Base-by-base conservation (phyloP, 2,797 vertebrate species). In the Nannoperca australis region DNA sequence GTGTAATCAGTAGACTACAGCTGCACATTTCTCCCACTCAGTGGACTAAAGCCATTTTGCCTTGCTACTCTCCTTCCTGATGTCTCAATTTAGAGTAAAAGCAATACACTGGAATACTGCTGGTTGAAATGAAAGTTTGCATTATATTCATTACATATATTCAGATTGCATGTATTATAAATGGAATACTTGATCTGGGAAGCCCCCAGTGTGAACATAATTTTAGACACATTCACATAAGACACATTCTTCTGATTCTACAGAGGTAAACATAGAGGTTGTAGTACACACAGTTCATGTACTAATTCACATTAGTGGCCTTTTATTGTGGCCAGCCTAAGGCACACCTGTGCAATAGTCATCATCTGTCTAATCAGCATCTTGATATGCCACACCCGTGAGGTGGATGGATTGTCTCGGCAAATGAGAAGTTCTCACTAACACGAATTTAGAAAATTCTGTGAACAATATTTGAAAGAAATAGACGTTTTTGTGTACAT, bases 1-100 rank as follows among this genome's bases (percentile, higher is more conserved):
- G 55, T 83, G 82, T 86, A 90, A 88, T 91, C 88, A 88, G 71
- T 73, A 65, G 40, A 73, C 76, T 82, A 84, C 85, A 87, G 87
- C 88, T 89, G 88, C 82, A 85, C 86, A 76, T 81, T 83, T 87
- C 86, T 89, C 85, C 86, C 84, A 84, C 87, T 85, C 82, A 72
- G 78, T 76, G 75, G 59, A 84, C 77, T 78, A 58, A 83, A 85
- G 76, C 83, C 76, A 65, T 87, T 85, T 85, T 64, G 49, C 71
- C 58, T 71, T 24, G 71, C 66, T 73, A 8, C 70, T 81, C 49
- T 81, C 40, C 40, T 58, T 50, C 22, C 72, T 87, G 70, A 86
- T 55, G 66, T 85, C 84, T 85, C 68, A 58, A 65, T 82, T 78
- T 61, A 69, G 65, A 73, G 54, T 51, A 68, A 56, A 20, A 69